Evolutionary conservation across 1,140 invertebrate genomes (phyloP), one percentile per base, ranked within the genome.

Genomic region (Drosophila azteca): DNA sequence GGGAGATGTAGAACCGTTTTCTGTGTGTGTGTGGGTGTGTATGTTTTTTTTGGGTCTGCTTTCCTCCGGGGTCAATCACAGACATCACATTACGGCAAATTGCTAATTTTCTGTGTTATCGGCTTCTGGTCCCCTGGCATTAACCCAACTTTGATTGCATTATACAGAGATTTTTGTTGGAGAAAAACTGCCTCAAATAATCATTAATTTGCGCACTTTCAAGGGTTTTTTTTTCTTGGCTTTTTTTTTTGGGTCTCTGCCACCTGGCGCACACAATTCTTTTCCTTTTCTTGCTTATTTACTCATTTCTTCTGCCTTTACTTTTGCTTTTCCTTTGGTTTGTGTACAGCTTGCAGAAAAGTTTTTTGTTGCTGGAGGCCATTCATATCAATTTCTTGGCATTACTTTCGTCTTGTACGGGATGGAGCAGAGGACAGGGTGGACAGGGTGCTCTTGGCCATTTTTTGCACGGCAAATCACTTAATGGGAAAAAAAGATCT

Each of bases 301-400:
- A 67, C 67, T 68, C 67, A 29, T 52, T 61, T 63, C 41, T 17
- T 46, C 20, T 17, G 22, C 51, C 31, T 67, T 39, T 11, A 9
- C 17, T 31, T 67, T 39, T 11, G 13, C 17, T 15, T 44, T 5
- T 45, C 13, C 43, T 41, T 63, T 52, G 24, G 41, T 53, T 63
- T 59, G 44, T 51, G 69, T 77, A 78, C 57, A 65, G 67, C 72
- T 77, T 84, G 77, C 78, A 77, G 53, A 81, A 85, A 85, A 85
- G 66, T 85, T 85, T 77, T 77, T 59, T 29, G 64, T 15, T 39
- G 35, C 13, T 39, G 35, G 35, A 9, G 35, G 35, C 77, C 68
- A 77, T 87, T 77, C 82, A 85, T 87, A 85, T 81, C 77, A 77
- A 85, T 85, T 85, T 74, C 77, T 73, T 84, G 29, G 77, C 81